Evolutionary conservation across 2,888 invertebrate species (phyloP), one percentile per base, ranked within the genome.

Genomic region (Caenorhabditis uteleia): DNA sequence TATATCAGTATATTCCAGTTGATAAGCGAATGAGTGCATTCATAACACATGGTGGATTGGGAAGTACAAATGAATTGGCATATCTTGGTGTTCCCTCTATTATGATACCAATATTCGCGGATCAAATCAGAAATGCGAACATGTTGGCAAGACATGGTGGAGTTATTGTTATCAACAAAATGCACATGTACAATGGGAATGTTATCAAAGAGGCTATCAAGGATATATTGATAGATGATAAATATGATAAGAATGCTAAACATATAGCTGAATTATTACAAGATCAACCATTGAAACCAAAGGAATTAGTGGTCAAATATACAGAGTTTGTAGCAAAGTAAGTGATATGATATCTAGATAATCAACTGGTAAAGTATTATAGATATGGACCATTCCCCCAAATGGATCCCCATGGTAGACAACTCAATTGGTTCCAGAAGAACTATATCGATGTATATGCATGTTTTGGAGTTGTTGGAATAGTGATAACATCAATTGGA

Each of bases 11-110:
- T n/a, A 12, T 44, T 48, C 36, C 45, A 53, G 60, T 43, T 20
- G 57, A 67, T 23, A 14, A 26, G n/a, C 39, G 66, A 23, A 27
- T 67, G 3, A 57, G n/a, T 16, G 56, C 48, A 3, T 67, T 67
- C n/a, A 27, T 67, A n/a, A 67, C 66, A 12, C 66, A 67, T 38
- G 56, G 53, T 1, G 66, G 66, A 21, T 18, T 56, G 2, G 57
- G 51, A 25, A 51, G 54, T 29, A 54, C 50, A n/a, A 59, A 59
- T 31, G 66, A 67, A 20, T 33, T 67, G 33, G 66, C 60, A 4
- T 42, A 51, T 38, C 16, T 26, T 10, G 66, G 66, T 25, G 61
- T 61, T 33, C 64, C 64, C 4, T 53, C 64, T 12, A 16, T 62
- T 2, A 42, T 62, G 62, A 20, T 64, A 39, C 50, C 62, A 27